Evolutionary conservation across 2,888 invertebrate species (phyloP), one percentile per base, ranked within the genome.

Genomic region (Xestia ashworthii): DNA sequence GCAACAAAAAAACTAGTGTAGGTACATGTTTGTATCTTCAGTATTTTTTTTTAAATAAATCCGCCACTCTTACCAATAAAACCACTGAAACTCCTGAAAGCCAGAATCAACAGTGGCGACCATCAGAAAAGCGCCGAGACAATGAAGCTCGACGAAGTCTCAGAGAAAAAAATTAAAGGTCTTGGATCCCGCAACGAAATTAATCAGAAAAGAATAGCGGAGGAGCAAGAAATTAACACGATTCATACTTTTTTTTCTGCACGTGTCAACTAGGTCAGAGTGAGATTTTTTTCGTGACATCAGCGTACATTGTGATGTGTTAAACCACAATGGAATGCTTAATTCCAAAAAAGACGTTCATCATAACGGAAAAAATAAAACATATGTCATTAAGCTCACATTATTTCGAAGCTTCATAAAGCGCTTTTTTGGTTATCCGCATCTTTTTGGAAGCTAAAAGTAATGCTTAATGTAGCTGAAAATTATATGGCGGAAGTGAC

Each of bases 381-480:
- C 14, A 19, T 50, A 41, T 25, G 11, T 79, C 75, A 53, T 81
- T 81, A 79, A 44, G 14, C 50, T 32, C 58, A 32, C 32, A 69
- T 82, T 64, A 68, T 64, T 80, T 64, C 38, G 76, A 50, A 64
- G 68, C 32, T 50, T 64, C 41, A 58, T 76, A 58, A 75, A 81
- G 55, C 38, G 55, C 38, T 58, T 81, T 76, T 76, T 64, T 50
- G 74, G 71, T 64, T 66, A 50, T 72, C 41, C 53, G 9, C 67
- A 44, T 46, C 46, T 78, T 41, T 75, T 72, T 32, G 8, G 41
- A 76, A 58, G 74, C 62, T 62, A 71, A 78, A 60, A 73, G 65
- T 46, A 70, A 68, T 74, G 71, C 22, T 75, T 84, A 75, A 82
- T 84, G 84, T 71, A 66, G 62, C 69, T 19, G 81, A 82, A 82